Evolutionary conservation across 2,888 invertebrate genomes (phyloP).

Genomic region (Andrena chrysosceles): DNA sequence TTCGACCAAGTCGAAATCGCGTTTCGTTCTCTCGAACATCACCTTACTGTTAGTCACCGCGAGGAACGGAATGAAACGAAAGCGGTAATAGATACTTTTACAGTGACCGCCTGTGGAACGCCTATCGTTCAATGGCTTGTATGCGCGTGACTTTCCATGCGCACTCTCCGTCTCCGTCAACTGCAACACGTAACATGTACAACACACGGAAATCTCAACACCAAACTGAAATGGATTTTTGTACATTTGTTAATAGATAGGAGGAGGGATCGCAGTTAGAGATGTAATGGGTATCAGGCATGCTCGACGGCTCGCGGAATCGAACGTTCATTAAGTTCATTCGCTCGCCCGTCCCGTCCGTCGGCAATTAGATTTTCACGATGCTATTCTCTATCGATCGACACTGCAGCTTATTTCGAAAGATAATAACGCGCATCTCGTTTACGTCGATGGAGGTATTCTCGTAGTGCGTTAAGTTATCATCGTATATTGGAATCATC

Average conservation of each 20-base stretch:
- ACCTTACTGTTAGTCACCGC: no score
- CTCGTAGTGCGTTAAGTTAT: constrained; percentile 43
- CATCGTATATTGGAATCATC: constrained; percentile 25
- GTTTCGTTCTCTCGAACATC: neutral
- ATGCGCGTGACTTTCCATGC: neutral
- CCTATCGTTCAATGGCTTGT: neutral
- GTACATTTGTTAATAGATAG: constrained; percentile 80
- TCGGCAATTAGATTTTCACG: constrained; percentile 16
- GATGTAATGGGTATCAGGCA: constrained; percentile 16
- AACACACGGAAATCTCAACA: constrained; percentile 43
- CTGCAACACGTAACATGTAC: constrained; percentile 9
- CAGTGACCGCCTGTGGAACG: neutral
- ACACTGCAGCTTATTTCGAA: constrained; percentile 25
- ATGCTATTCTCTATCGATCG: constrained; percentile 5
- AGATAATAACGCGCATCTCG: constrained; percentile 5
- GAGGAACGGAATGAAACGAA: neutral
- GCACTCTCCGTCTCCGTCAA: neutral
- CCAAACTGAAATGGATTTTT: constrained; percentile 65
- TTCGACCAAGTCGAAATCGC: neutral
- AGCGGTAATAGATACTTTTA: neutral
- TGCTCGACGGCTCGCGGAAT: constrained; percentile 14
- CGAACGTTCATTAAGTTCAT: constrained; percentile 3
- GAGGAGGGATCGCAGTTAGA: constrained; percentile 50
- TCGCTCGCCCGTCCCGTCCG: constrained; percentile 4
- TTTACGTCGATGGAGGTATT: constrained; percentile 38